These are phyloP conservation scores for Pyralis farinalis DNA, from an alignment of 2,888 invertebrate genomes.

Conservation along the genomic window DNA sequence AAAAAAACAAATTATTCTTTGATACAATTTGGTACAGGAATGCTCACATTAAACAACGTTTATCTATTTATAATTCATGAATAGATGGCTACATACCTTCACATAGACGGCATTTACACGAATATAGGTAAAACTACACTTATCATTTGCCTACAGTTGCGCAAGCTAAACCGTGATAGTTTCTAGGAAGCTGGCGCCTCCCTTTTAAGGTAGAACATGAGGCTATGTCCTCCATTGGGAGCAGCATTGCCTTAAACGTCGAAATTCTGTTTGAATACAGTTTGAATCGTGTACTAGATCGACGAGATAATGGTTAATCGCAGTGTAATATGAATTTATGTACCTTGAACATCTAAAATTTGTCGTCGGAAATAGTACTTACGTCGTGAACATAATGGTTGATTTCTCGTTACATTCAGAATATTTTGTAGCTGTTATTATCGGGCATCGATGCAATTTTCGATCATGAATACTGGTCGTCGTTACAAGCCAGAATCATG, in stretches of 20 bases:
- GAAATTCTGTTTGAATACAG: conserved; percentile 22
- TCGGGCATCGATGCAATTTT: no score
- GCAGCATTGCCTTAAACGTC: conserved; percentile 29
- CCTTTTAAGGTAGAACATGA: conserved; percentile 11
- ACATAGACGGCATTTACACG: background rate
- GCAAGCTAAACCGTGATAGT: background rate
- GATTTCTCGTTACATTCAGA: no score
- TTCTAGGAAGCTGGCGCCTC: conserved; percentile 12
- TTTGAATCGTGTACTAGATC: conserved; percentile 7
- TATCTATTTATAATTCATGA: no score
- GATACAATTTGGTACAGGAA: no score
- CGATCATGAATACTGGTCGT: no score
- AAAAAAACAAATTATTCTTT: no score
- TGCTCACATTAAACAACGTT: no score
- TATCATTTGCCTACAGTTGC: background rate
- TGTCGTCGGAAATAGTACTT: no score
- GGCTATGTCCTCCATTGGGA: conserved; percentile 20
- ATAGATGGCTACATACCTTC: background rate
- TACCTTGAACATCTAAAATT: no score
- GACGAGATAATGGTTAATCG: conserved; percentile 26
- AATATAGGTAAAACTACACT: background rate
- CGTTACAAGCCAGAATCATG: no score
- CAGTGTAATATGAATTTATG: background rate
- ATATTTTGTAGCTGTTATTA: no score
- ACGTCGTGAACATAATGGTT: no score